These are phyloP conservation scores for Progne subis DNA, from an alignment of 2,113 vertebrate species.

Conservation along the genomic window DNA sequence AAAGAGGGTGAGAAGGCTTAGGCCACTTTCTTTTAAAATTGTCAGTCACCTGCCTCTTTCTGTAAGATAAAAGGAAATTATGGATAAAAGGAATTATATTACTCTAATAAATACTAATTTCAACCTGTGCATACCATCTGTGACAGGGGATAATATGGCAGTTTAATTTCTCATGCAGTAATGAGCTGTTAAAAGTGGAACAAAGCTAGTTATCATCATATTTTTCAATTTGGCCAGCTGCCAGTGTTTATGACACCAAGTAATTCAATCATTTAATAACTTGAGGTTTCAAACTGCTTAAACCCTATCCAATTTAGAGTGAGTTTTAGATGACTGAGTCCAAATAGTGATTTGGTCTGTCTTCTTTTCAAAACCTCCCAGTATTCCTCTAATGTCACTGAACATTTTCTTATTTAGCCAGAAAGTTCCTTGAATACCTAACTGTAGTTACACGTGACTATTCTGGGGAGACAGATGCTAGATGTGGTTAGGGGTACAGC, in stretches of 20 bases:
- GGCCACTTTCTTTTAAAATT: not conserved
- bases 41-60: not conserved
- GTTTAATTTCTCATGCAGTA: not conserved
- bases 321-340: not conserved
- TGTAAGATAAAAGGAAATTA: not conserved
- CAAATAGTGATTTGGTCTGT: not conserved
- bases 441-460: not conserved
- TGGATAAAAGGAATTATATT: not conserved
- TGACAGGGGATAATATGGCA: not conserved
- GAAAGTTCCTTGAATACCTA: not conserved
- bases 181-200: slow-evolving; percentile 26
- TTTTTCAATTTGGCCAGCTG: slow-evolving; percentile 24
- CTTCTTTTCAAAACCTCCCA: not conserved
- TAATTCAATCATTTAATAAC: slow-evolving; percentile 38
- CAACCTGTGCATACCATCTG: not conserved
- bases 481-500: not conserved
- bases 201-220: slow-evolving; percentile 1
- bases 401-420: not conserved
- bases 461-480: not conserved
- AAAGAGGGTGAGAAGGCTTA: not conserved
- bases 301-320: not conserved
- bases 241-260: slow-evolving; percentile 27
- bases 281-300: not conserved
- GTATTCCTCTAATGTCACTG: not conserved
- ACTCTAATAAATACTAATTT: slow-evolving; percentile 17